Evolutionary conservation across 2,888 invertebrate species (phyloP).

Genomic region (Axea sp.): DNA sequence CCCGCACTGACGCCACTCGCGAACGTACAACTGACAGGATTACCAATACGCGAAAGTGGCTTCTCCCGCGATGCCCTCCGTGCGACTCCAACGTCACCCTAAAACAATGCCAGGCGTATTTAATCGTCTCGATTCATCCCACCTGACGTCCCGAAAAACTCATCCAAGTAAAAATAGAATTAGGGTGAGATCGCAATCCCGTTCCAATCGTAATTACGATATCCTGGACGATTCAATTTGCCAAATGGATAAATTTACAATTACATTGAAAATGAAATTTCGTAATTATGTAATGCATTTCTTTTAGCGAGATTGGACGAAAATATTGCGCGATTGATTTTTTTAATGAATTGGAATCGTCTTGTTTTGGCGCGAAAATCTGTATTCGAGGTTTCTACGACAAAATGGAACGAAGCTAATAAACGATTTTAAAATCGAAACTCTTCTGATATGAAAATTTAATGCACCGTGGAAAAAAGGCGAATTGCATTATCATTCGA

Average conservation of each 20-base stretch:
- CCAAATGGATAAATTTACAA: constrained; percentile 60
- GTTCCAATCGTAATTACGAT: constrained; percentile 57
- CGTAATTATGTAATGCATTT: constrained; percentile 53
- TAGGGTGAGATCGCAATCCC: constrained; percentile 53
- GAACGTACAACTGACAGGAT: constrained; percentile 76
- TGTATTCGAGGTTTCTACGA: too few species aligned
- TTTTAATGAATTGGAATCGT: constrained; percentile 16
- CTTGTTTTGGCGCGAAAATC: not conserved
- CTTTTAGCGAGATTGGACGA: constrained; percentile 42
- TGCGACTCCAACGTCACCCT: constrained; percentile 48
- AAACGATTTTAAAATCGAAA: too few species aligned
- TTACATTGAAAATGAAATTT: constrained; percentile 55
- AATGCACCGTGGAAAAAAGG: too few species aligned
- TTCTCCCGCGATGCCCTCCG: constrained; percentile 49
- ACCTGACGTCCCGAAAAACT: constrained; percentile 58
- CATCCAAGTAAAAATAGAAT: constrained; percentile 58
- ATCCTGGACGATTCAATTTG: constrained; percentile 54
- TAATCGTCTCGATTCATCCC: constrained; percentile 58
- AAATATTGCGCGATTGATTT: constrained; percentile 19
- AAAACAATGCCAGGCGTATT: constrained; percentile 59
- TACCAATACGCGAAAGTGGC: constrained; percentile 73
- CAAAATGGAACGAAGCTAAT: too few species aligned
- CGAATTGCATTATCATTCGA: too few species aligned
- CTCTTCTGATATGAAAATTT: too few species aligned
- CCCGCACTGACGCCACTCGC: constrained; percentile 74